These are phyloP conservation scores for Apodemia mormo DNA, from an alignment of 2,888 invertebrate species.

Conservation along the genomic window DNA sequence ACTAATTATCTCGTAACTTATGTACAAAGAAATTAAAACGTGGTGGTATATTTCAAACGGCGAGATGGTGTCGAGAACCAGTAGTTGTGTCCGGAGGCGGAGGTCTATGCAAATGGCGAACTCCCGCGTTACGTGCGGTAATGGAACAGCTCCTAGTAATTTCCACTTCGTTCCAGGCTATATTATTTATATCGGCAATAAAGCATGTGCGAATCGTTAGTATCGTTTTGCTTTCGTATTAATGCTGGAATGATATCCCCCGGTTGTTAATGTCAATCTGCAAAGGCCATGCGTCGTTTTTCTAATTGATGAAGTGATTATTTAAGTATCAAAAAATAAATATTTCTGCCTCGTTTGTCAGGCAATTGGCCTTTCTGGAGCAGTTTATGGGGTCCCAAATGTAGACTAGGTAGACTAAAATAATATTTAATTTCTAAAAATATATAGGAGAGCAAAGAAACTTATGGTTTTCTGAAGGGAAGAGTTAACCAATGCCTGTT, in stretches of 20 bases:
- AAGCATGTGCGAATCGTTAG: conserved; percentile 37
- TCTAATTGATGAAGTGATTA: neutral
- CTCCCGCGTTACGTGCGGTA: conserved; percentile 37
- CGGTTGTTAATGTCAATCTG: neutral
- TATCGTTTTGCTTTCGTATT: neutral
- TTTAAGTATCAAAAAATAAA: neutral
- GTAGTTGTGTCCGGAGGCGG: conserved; percentile 17
- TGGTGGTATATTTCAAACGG: neutral
- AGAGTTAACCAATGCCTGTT: no score
- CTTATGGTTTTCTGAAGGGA: no score
- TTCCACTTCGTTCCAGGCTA: conserved; percentile 62
- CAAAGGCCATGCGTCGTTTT: no score
- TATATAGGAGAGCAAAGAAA: no score
- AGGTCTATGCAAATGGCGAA: conserved; percentile 32
- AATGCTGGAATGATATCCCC: neutral
- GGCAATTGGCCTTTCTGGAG: neutral
- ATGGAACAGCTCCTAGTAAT: conserved; percentile 61
- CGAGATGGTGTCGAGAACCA: neutral
- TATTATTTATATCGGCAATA: conserved; percentile 53
- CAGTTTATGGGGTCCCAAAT: no score
- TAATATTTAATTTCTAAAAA: no score
- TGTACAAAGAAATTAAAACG: neutral
- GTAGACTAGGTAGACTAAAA: no score
- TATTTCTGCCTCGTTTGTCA: neutral
- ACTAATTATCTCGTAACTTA: neutral